Base-by-base conservation (phyloP, 2,888 invertebrate genomes). In the Escarpia spicata region DNA sequence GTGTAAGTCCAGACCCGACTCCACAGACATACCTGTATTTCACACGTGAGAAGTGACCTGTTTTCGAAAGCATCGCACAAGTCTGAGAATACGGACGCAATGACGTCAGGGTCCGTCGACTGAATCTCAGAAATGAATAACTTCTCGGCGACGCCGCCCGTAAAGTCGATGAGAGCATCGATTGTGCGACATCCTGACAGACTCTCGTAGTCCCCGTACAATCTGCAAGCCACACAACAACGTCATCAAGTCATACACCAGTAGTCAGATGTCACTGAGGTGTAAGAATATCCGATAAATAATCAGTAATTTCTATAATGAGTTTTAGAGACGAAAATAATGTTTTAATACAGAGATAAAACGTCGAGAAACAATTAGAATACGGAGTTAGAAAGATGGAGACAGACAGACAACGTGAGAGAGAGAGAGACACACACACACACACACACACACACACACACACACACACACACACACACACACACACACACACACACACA, bases 161-260 rank as follows among this genome's bases (percentile, higher is more conserved):
- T 97, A 94, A 97, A 97, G 95, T 97, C 97, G 9, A 97, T 97
- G 92, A 97, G 96, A 0, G 97, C 97, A 95, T 97, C 97, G 37
- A 97, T 97, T 26, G 97, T 95, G 93, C 97, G 97, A 2, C 97
- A 97, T 6, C 93, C 97, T 96, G 92, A 97, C 93, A 97, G 95
- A 0, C 97, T 97, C 94, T 97, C 97, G 95, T 97, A 97, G 93
- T 97, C 97, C 0, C 97, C 97, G 94, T 97, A 97, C 90, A 97
- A 94, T 93, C 97, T 97, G 93, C 90, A 95, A 93, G 15, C 19
- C 44, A 45, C 75, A 26, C 15, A 26, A 75, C 75, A 75, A 75
- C 75, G 26, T 75, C 75, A 26, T 26, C 26, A n/a, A 3, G 75
- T 75, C 26, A 19, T 75, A 19, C 26, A 60, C 60, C 26, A 60